Conservation (phyloP, 1,140 invertebrate genomes). For the Drosophila carrolli region DNA sequence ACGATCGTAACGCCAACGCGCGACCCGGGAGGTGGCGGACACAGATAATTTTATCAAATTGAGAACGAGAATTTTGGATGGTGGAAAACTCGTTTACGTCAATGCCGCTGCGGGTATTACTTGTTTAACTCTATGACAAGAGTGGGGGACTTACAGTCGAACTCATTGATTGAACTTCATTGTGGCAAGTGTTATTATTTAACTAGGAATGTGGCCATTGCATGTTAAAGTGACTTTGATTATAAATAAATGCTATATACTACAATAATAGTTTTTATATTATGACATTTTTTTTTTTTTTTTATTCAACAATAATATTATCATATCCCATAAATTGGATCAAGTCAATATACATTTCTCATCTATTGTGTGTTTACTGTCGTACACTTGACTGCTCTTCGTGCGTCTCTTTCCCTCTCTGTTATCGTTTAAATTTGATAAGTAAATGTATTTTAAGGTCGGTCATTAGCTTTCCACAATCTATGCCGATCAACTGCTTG, state of each 20-base stretch:
- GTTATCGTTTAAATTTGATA: conserved; percentile 11
- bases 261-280: not conserved
- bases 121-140: not conserved
- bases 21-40: conserved; percentile 6
- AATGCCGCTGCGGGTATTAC: conserved; percentile 11
- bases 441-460: conserved; percentile 24
- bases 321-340: too few relatives aligned
- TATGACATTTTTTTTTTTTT: too few relatives aligned
- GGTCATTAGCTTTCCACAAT: conserved; percentile 10
- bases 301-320: too few relatives aligned
- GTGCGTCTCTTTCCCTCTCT: not conserved
- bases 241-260: not conserved
- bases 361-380: conserved; percentile 5
- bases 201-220: too few relatives aligned
- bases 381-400: not conserved
- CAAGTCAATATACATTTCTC: not conserved
- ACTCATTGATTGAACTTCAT: not conserved
- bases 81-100: conserved; percentile 23
- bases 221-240: too few relatives aligned
- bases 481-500: conserved; percentile 5
- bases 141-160: not conserved
- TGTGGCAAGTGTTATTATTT: too few relatives aligned
- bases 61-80: conserved; percentile 15
- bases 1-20: conserved; percentile 45
- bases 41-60: conserved; percentile 48